phyloP scores from a whole-genome alignment of 2,797 vertebrate species.

The Ctenopoma kingsleyae region DNA sequence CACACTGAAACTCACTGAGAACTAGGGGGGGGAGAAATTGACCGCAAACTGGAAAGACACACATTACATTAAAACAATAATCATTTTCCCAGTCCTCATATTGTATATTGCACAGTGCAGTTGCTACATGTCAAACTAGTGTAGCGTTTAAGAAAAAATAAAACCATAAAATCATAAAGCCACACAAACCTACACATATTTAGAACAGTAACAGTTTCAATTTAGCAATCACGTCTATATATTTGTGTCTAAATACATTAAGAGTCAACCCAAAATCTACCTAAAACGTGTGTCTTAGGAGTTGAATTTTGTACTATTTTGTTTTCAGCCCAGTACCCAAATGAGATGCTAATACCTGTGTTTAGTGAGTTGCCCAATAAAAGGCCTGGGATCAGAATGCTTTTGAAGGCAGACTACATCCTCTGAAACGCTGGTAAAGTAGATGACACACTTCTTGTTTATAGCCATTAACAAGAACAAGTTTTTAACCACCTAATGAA shows the following conservation, averaged over 20 bases:
- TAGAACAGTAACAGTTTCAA: constrained; percentile 95
- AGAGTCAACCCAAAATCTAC: constrained; percentile 85
- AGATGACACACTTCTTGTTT: neutral
- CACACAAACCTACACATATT: constrained; percentile 88
- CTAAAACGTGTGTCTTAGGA: constrained; percentile 53
- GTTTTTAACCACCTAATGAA: neutral
- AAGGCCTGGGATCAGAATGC: neutral
- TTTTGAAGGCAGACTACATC: constrained; percentile 1
- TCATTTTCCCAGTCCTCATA: constrained; percentile 96
- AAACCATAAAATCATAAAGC: constrained; percentile 85
- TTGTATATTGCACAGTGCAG: constrained; percentile 99
- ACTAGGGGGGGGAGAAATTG: constrained; percentile 91
- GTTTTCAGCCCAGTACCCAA: constrained; percentile 46
- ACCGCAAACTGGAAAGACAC: constrained; percentile 97
- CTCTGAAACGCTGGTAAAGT: constrained; percentile 5
- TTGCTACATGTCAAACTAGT: constrained; percentile 99
- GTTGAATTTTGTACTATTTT: constrained; percentile 21
- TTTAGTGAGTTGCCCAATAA: constrained; percentile 14
- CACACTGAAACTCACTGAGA: constrained; percentile 99
- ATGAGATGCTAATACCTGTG: constrained; percentile 32
- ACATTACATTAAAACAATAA: constrained; percentile 91
- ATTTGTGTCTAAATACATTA: constrained; percentile 89
- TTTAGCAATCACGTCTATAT: constrained; percentile 89
- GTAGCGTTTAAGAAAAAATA: constrained; percentile 91
- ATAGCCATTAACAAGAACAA: neutral